phyloP scores from a whole-genome alignment of 1,140 invertebrate species.

The Drosophila watanabei region DNA sequence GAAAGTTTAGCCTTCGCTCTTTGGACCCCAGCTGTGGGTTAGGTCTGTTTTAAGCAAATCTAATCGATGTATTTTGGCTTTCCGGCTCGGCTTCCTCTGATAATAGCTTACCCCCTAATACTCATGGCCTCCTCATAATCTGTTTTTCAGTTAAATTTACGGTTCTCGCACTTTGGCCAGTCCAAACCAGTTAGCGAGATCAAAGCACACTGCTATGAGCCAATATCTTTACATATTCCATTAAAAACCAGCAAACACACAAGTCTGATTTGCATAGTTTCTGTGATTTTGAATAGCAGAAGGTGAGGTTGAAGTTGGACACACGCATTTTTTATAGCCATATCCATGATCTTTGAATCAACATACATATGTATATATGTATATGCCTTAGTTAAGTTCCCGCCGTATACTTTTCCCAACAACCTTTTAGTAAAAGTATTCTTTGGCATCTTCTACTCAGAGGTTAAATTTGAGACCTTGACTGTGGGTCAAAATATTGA shows the following conservation, averaged over 20 bases:
- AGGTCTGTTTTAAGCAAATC: slow-evolving; percentile 18
- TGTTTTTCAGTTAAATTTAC: slow-evolving; percentile 18
- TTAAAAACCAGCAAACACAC: slow-evolving; percentile 11
- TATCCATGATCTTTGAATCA: neutral
- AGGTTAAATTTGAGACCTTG: neutral
- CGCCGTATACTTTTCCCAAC: neutral
- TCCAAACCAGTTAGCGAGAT: slow-evolving; percentile 33
- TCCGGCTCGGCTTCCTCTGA: neutral
- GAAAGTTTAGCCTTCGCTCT: slow-evolving; percentile 44
- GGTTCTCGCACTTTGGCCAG: slow-evolving; percentile 39
- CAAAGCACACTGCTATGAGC: slow-evolving; percentile 1
- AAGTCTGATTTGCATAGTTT: slow-evolving; percentile 35
- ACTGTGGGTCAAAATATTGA: neutral
- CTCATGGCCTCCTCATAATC: slow-evolving; percentile 26
- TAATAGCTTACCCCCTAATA: slow-evolving; percentile 35
- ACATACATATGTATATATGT: too few relatives aligned
- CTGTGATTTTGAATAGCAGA: slow-evolving; percentile 11
- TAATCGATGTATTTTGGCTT: slow-evolving; percentile 32
- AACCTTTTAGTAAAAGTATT: neutral
- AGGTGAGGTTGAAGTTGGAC: slow-evolving; percentile 13
- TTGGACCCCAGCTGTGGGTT: slow-evolving; percentile 18
- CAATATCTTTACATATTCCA: slow-evolving; percentile 33
- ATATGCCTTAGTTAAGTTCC: slow-evolving; percentile 8
- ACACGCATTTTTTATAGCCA: neutral
- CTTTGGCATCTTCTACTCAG: neutral